phyloP scores from a whole-genome alignment of 2,113 vertebrate species.

The Mastomys natalensis region DNA sequence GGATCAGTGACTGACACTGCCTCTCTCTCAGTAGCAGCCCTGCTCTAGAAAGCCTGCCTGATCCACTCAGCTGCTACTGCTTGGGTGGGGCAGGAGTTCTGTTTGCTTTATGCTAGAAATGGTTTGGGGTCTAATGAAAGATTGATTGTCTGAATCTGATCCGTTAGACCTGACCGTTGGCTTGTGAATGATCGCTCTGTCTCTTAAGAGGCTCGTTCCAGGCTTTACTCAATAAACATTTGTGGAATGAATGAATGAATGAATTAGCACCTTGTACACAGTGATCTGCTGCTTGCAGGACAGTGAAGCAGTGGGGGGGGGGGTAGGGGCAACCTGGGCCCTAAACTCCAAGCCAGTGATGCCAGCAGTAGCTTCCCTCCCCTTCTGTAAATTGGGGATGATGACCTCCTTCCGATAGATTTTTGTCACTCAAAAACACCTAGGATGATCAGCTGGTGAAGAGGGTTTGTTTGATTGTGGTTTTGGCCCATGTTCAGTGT shows the following conservation, averaged over 20 bases:
- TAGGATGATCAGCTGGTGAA: neutral
- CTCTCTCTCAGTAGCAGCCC: neutral
- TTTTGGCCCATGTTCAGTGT: neutral
- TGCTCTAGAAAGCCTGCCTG: neutral
- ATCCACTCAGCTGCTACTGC: neutral
- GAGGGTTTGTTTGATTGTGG: neutral
- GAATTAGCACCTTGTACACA: slow-evolving; percentile 78
- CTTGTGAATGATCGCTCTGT: slow-evolving; percentile 77
- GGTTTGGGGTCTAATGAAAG: slow-evolving; percentile 77
- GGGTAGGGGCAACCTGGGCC: neutral
- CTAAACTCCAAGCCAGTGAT: neutral
- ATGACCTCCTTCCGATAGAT: neutral
- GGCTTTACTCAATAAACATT: slow-evolving; percentile 70
- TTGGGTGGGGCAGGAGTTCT: slow-evolving; percentile 23
- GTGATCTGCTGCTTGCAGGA: neutral
- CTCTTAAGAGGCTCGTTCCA: slow-evolving; percentile 37
- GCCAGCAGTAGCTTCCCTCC: neutral
- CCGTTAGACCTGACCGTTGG: slow-evolving; percentile 71
- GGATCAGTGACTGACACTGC: neutral
- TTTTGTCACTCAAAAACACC: neutral
- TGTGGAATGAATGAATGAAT: slow-evolving; percentile 72
- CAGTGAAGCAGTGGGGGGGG: neutral
- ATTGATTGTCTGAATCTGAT: slow-evolving; percentile 71
- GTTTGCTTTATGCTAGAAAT: slow-evolving; percentile 61
- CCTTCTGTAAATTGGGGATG: neutral